These are phyloP conservation scores for Callinectes sapidus DNA, from an alignment of 2,888 invertebrate genomes.

Conservation along the genomic window DNA sequence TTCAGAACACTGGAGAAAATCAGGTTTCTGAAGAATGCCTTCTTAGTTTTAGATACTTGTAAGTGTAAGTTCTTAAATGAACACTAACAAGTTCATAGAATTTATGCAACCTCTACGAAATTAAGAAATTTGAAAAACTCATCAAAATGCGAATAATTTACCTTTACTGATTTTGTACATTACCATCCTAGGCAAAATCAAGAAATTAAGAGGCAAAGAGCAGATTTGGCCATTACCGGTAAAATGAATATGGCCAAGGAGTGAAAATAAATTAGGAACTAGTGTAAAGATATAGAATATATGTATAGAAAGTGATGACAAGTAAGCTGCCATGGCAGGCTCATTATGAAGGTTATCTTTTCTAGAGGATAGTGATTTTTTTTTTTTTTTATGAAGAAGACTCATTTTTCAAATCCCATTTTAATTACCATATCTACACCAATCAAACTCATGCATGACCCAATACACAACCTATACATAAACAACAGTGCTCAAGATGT, in stretches of 20 bases:
- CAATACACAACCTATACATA: conserved; percentile 6
- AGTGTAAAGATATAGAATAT: too few species aligned
- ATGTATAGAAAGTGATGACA: too few species aligned
- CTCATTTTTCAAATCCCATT: background rate
- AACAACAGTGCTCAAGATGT: background rate
- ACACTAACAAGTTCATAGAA: background rate
- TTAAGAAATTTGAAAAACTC: background rate
- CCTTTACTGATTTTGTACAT: too few species aligned
- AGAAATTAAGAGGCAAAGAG: too few species aligned
- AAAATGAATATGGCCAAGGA: too few species aligned
- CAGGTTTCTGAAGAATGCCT: background rate
- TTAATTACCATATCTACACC: conserved; percentile 4
- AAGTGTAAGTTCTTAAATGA: background rate
- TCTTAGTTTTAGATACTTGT: background rate
- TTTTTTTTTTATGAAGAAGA: background rate
- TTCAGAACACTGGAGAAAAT: background rate
- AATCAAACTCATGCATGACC: conserved; percentile 13
- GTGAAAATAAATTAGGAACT: background rate
- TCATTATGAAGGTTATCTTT: too few species aligned
- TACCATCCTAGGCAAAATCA: too few species aligned
- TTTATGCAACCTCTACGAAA: background rate
- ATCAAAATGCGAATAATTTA: background rate
- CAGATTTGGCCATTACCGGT: too few species aligned
- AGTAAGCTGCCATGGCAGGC: too few species aligned
- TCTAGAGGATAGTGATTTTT: too few species aligned